These are phyloP conservation scores for Kryptolebias marmoratus DNA, from an alignment of 2,113 vertebrate genomes.

Conservation along the genomic window DNA sequence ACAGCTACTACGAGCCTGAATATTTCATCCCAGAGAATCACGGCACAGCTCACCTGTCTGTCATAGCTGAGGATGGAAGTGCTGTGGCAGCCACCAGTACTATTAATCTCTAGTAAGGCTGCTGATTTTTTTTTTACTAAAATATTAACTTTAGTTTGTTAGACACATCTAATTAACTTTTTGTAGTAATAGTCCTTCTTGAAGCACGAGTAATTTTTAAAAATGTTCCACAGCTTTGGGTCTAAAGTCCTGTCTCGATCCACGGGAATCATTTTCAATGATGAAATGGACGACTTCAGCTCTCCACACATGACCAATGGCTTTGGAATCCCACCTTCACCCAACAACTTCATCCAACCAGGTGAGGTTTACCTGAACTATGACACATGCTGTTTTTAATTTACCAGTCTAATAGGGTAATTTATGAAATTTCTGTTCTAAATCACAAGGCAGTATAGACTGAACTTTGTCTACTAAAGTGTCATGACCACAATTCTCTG, in stretches of 20 bases:
- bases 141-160: not conserved
- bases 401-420: not conserved
- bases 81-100: slow-evolving; percentile 96
- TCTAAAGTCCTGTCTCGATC: slow-evolving; percentile 88
- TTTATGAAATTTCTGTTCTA: no score
- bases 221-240: slow-evolving; percentile 85
- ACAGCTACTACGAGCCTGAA: slow-evolving; percentile 89
- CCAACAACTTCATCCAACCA: slow-evolving; percentile 93
- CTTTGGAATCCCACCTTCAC: slow-evolving; percentile 89
- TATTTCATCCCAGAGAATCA: slow-evolving; percentile 85
- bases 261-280: slow-evolving; percentile 93
- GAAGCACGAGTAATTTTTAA: not conserved
- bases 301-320: slow-evolving; percentile 86
- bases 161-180: not conserved
- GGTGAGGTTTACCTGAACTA: slow-evolving; percentile 74
- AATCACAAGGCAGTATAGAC: no score
- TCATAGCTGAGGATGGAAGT: slow-evolving; percentile 93
- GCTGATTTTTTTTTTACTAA: not conserved
- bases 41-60: slow-evolving; percentile 91
- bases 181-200: not conserved
- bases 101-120: slow-evolving; percentile 92
- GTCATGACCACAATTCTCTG: slow-evolving; percentile 6
- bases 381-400: not conserved
- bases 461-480: no score
- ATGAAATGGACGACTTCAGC: slow-evolving; percentile 98